Base-by-base conservation (phyloP, 1,140 invertebrate species). In the Leptinotarsa undecemlineata region DNA sequence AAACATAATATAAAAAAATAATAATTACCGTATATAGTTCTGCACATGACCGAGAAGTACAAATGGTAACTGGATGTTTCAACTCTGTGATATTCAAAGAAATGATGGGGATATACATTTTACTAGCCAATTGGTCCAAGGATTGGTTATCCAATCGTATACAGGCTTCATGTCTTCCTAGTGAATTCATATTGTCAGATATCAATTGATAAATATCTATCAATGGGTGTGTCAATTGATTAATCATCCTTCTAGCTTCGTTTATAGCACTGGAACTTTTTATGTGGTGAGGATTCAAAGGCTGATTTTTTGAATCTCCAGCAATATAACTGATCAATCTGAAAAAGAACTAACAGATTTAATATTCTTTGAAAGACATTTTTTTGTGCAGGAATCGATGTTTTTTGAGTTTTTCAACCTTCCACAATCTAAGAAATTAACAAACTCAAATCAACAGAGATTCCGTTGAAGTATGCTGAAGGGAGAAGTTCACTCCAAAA, bases 151-250 rank as follows among this genome's bases (percentile, higher is more conserved):
- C 66, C 3, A 42, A 19, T 42, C 26, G 11, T 47, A 68, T 57
- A 15, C 5, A 5, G n/a, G 15, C 42, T 26, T 78, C 68, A 48
- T 81, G 81, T 19, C 70, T 74, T 48, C 80, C 47, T 61, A 84
- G 71, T n/a, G 76, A 66, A 3, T 47, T 61, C 0, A 84, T 71
- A 68, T 84, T 84, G 68, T 84, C 80, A n/a, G 80, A 63, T 13
- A 83, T 79, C 11, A 81, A 64, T 60, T 84, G 79, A 20, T 77
- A 76, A 51, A 84, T 83, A 61, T 84, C 82, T 20, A 81, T 80
- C 62, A 84, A 72, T 17, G 82, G 82, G 71, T 81, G 78, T 3
- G 77, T 74, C 26, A 84, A 70, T 42, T 82, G 77, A 23, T 79
- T 67, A 72, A 84, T 81, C 3, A 81, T 48, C 33, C 77, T 77